phyloP scores from a whole-genome alignment of 2,888 invertebrate genomes.

The Monochamus alternatus region DNA sequence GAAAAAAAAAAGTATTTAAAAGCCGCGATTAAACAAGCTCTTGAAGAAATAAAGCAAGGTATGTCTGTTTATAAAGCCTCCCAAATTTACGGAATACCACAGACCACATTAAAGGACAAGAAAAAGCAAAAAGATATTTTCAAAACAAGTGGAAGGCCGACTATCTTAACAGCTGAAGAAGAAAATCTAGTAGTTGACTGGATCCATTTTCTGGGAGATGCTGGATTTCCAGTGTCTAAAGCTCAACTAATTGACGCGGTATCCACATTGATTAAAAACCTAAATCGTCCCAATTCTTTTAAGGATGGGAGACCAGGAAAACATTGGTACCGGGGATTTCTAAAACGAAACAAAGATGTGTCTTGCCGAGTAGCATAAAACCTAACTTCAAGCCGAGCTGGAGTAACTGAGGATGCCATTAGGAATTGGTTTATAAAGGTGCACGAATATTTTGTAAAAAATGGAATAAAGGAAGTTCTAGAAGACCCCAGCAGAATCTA shows the following conservation, averaged over 20 bases:
- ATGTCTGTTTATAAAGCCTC: not conserved
- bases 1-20: not conserved
- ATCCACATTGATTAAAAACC: not conserved
- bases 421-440: not conserved
- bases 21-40: constrained; percentile 2
- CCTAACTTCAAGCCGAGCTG: not conserved
- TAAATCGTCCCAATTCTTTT: not conserved
- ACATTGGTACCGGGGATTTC: not conserved
- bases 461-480: not conserved
- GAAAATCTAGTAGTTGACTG: too few species aligned
- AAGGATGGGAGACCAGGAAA: constrained; percentile 6
- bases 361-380: not conserved
- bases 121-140: too few species aligned
- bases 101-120: too few species aligned
- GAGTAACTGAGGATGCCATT: not conserved
- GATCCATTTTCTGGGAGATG: too few species aligned
- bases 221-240: constrained; percentile 7
- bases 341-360: constrained; percentile 5
- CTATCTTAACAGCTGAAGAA: too few species aligned
- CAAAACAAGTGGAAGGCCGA: too few species aligned
- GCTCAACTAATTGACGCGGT: constrained; percentile 1
- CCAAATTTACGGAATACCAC: too few species aligned
- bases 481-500: not conserved
- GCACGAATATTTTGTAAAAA: not conserved
- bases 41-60: constrained; percentile 1